These are phyloP conservation scores for Dermatemys mawii DNA, from an alignment of 2,113 vertebrate species.

Conservation along the genomic window DNA sequence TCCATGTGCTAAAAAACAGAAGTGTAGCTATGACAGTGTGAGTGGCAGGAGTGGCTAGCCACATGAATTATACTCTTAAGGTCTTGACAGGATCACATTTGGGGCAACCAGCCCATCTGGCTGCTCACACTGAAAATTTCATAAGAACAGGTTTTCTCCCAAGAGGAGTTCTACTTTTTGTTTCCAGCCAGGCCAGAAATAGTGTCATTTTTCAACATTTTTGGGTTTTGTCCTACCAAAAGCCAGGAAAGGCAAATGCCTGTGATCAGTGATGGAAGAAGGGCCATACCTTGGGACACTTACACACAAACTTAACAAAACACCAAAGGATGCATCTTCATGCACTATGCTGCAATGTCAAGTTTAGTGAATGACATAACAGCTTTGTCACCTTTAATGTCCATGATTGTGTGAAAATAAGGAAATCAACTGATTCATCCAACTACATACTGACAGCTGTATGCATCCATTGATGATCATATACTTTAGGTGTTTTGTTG, in stretches of 20 bases:
- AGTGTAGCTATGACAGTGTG: neutral
- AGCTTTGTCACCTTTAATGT: neutral
- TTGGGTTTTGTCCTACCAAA: neutral
- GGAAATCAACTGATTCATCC: slow-evolving; percentile 13
- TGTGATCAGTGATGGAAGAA: neutral
- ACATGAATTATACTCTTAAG: neutral
- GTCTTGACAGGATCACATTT: neutral
- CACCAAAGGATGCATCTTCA: neutral
- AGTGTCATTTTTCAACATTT: neutral
- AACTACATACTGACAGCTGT: slow-evolving; percentile 32
- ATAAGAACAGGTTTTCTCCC: neutral
- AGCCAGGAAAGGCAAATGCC: neutral
- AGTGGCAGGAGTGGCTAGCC: neutral
- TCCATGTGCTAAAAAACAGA: too few relatives aligned
- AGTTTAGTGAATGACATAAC: neutral
- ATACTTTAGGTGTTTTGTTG: slow-evolving; percentile 32
- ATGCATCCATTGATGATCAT: neutral
- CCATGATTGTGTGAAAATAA: neutral
- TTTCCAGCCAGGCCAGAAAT: neutral
- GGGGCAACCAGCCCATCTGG: neutral
- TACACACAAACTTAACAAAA: neutral
- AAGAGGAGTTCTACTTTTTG: neutral
- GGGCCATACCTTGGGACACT: neutral
- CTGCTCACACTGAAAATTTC: neutral
- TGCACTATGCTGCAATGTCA: neutral